These are phyloP conservation scores for Australoheros scitulus DNA, from an alignment of 2,113 vertebrate genomes.

Conservation along the genomic window DNA sequence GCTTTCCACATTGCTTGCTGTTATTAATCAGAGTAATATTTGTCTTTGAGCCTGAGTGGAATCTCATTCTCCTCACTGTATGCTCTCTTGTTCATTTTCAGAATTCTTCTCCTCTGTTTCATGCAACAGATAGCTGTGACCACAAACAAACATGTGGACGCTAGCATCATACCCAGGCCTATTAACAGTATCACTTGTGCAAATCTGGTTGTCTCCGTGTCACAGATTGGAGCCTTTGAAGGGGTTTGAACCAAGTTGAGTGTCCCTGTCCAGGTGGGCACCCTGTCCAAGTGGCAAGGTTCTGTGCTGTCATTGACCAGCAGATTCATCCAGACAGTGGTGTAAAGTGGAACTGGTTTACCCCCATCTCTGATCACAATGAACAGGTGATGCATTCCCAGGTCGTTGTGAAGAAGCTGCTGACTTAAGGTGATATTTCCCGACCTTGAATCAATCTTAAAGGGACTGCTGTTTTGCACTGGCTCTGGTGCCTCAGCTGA, in stretches of 20 bases:
- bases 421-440: conserved; percentile 78
- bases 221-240: conserved; percentile 42
- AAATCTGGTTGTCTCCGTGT: conserved; percentile 37
- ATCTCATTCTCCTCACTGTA: conserved; percentile 56
- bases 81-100: conserved; percentile 18
- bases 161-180: conserved; percentile 66
- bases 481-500: conserved; percentile 53
- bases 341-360: conserved; percentile 75
- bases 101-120: conserved; percentile 54
- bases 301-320: conserved; percentile 75
- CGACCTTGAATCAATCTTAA: conserved; percentile 71
- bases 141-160: conserved; percentile 63
- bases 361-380: conserved; percentile 78
- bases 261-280: conserved; percentile 61
- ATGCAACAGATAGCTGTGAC: conserved; percentile 59
- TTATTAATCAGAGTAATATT: conserved; percentile 69
- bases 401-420: conserved; percentile 60
- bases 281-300: conserved; percentile 69
- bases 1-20: conserved; percentile 45
- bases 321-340: conserved; percentile 80
- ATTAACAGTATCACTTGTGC: conserved; percentile 53
- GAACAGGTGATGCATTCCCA: conserved; percentile 80
- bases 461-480: conserved; percentile 60
- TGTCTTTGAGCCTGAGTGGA: conserved; percentile 69
- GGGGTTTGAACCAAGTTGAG: conserved; percentile 29